Evolutionary conservation across 2,797 vertebrate species (phyloP), one percentile per base, ranked within the genome.

Genomic region (Pseudochirops corinnae): DNA sequence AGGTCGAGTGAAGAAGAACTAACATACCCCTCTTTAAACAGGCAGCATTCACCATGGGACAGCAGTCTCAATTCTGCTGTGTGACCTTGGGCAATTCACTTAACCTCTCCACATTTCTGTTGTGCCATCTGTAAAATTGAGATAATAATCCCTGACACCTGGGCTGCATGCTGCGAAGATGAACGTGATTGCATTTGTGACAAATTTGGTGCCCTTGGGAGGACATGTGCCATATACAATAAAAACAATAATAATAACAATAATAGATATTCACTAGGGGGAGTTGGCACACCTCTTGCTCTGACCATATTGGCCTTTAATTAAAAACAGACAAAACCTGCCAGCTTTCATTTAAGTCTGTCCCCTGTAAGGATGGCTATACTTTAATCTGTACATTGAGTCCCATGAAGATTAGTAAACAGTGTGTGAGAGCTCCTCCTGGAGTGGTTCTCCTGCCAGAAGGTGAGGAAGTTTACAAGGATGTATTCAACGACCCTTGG

Each of bases 301-400:
- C 52, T 0, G 18, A 31, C 87, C 92, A 74, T 94, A 57, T 31
- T 95, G 92, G 90, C 13, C 74, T 96, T 90, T 96, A 94, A 95
- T 95, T 94, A 93, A 96, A 95, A 91, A 58, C 21, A 96, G 74
- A 50, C 93, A 16, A 93, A 52, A 57, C 39, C 55, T 97, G 50
- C 62, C 96, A 94, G 11, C 56, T 94, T 93, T 97, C 92, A 96
- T 93, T 95, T 91, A 92, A 91, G 24, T 57, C 39, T 24, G 94
- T 87, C 93, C 90, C 90, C 92, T 74, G 39, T 96, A 97, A 94
- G 55, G 33, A 11, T 93, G 52, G 91, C 53, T 92, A 14, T 91
- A 21, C 26, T 96, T 2, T 33, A 56, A 53, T 92, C 46, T 24
- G 93, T 29, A 60, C 91, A 21, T 10, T 39, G 91, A 91, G 39